Evolutionary conservation across 1,140 invertebrate genomes (phyloP).

Genomic region (Riptortus pedestris): DNA sequence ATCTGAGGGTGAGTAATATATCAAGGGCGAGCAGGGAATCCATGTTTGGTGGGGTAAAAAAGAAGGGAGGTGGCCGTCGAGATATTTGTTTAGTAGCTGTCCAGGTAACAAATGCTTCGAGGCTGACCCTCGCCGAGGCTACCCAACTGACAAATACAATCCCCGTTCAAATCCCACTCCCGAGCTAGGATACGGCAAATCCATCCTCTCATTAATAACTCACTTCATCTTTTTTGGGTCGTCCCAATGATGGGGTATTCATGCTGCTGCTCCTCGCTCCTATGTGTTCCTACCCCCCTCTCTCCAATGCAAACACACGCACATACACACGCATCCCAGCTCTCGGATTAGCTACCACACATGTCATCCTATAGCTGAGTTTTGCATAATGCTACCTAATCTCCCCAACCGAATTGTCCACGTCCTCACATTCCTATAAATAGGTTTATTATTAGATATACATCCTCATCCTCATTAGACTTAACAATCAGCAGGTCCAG

Average conservation of each 20-base stretch:
- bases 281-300: no score
- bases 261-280: no score
- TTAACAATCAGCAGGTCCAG: no score
- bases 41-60: conserved; percentile 7
- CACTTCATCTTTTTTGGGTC: background rate
- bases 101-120: background rate
- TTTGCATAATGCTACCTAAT: no score
- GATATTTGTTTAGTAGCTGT: background rate
- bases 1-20: background rate
- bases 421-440: no score
- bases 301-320: no score
- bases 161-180: background rate
- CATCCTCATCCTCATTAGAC: no score
- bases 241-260: background rate
- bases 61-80: background rate
- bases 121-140: background rate
- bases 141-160: background rate
- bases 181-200: background rate
- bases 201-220: background rate
- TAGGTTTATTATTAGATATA: no score
- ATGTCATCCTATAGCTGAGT: no score
- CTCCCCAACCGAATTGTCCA: no score
- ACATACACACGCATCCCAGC: no score
- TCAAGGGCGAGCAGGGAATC: background rate
- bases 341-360: no score